Percentiles rank a stretch among this genome's conserved stretches.
These are phyloP conservation scores for Coracias cyanogaster DNA, from an alignment of 2,797 vertebrate species.

Conservation along the genomic window DNA sequence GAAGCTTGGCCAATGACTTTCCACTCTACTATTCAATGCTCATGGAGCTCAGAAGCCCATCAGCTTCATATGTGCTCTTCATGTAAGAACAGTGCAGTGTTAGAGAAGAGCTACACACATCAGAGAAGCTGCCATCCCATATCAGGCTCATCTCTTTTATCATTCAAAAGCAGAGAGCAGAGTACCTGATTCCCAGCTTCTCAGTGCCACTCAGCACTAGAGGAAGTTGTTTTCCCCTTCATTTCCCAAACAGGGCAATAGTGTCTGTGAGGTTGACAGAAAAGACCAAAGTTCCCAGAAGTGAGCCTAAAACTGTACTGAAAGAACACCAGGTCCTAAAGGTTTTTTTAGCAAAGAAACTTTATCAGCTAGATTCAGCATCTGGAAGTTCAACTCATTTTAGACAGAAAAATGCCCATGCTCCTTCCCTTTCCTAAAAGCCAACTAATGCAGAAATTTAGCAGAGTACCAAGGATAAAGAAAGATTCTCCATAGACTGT, in stretches of 20 bases:
- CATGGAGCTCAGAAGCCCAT: background rate
- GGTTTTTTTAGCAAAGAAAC: background rate
- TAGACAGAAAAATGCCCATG: background rate
- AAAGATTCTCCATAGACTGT: background rate
- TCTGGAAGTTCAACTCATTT: background rate
- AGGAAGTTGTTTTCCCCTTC: background rate
- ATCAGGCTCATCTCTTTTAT: background rate
- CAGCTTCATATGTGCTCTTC: background rate
- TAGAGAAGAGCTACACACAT: background rate
- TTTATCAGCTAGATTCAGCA: background rate
- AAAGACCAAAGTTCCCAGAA: background rate
- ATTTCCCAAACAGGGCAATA: background rate
- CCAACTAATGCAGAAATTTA: background rate
- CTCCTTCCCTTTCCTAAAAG: background rate
- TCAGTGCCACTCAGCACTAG: background rate
- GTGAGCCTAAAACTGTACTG: background rate
- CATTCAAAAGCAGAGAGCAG: background rate
- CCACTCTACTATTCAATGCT: background rate
- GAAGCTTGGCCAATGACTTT: background rate
- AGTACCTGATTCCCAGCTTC: background rate
- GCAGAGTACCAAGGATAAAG: background rate
- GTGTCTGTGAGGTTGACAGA: background rate
- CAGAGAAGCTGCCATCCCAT: background rate
- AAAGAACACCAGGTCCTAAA: background rate
- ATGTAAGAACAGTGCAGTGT: rapidly evolving